Conservation (phyloP, 2,113 vertebrate species). For the Pan troglodytes region NHGRI_mPanTro3-v2.1_pri NC_072403.2:23857501-23858000, state of each 20-base stretch:
- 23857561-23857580: neutral
- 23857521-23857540: neutral
- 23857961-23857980: neutral
- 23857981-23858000: neutral
- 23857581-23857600: neutral
- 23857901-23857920: neutral
- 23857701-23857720: neutral
- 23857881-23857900: neutral
- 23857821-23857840: neutral
- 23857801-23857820: neutral
- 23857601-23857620: neutral
- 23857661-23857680: neutral
- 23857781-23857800: neutral
- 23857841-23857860: neutral
- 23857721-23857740: conserved; percentile 19
- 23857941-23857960: neutral
- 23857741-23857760: neutral
- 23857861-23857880: neutral
- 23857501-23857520: conserved; percentile 17
- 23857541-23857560: neutral
- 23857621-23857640: neutral
- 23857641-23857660: neutral
- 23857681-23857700: neutral
- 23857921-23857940: no score
- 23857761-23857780: neutral